phyloP scores from a whole-genome alignment of 2,888 invertebrate species.

The Lasioglossum malachurum region DNA sequence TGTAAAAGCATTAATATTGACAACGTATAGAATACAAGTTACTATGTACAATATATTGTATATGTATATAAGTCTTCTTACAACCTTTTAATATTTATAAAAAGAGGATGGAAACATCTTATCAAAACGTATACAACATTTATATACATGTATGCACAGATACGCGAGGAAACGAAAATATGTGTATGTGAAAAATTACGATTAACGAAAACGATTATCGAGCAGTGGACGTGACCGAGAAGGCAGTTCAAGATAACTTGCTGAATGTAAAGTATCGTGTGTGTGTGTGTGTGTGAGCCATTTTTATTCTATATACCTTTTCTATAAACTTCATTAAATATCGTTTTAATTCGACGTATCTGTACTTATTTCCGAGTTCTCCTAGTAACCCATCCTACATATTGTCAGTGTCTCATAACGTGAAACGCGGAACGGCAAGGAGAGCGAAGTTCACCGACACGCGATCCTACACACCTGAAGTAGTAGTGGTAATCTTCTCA shows the following conservation, averaged over 20 bases:
- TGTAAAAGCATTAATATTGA: conserved; percentile 80
- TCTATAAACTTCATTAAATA: neutral
- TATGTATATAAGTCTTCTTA: conserved; percentile 67
- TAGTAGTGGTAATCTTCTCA: neutral
- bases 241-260: neutral
- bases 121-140: conserved; percentile 54
- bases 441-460: neutral
- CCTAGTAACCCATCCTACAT: neutral
- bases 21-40: conserved; percentile 78
- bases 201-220: neutral
- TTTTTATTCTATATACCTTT: neutral
- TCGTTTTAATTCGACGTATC: neutral
- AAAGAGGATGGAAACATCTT: conserved; percentile 75
- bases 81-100: conserved; percentile 73
- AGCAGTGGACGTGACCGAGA: neutral
- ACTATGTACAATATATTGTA: conserved; percentile 78
- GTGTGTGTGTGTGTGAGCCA: neutral
- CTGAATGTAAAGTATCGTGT: neutral
- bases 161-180: conserved; percentile 2
- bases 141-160: conserved; percentile 51
- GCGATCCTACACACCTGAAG: neutral
- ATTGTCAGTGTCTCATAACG: neutral
- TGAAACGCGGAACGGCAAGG: neutral
- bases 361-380: neutral
- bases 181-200: neutral